Evolutionary conservation across 1,140 invertebrate species (phyloP).

Genomic region (Apocrypta bakeri): DNA sequence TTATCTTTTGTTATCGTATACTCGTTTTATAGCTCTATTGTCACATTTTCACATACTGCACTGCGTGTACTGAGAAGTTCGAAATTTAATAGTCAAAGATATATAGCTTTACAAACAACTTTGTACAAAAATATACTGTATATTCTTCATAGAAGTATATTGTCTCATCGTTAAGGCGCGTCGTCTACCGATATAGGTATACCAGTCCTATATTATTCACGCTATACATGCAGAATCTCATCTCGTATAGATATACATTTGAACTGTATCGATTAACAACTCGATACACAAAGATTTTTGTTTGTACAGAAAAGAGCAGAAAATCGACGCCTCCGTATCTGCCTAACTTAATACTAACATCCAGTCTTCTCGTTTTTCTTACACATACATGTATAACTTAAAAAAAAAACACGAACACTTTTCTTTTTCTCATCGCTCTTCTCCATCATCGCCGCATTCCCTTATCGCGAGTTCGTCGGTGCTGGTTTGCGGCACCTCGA

Average conservation of each 20-base stretch:
- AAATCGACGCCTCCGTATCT: neutral
- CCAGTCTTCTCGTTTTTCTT: conserved; percentile 55
- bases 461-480: neutral
- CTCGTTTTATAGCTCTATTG: neutral
- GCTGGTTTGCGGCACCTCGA: neutral
- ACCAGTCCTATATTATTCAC: neutral
- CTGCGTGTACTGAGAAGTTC: no score
- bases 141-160: conserved; percentile 19
- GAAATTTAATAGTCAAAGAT: neutral
- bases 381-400: neutral
- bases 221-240: neutral
- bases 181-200: neutral
- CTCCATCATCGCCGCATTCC: neutral
- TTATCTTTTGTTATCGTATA: neutral
- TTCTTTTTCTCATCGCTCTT: conserved; percentile 1
- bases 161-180: neutral
- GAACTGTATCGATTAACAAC: no score
- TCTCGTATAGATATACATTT: neutral
- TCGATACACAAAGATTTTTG: neutral
- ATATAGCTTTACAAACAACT: conserved; percentile 11
- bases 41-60: no score
- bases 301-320: neutral
- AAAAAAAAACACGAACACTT: conserved; percentile 2
- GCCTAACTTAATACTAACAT: conserved; percentile 54
- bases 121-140: conserved; percentile 25